A percentile compares a stretch with the other conserved stretches of the same genome.
These are phyloP conservation scores for Cataglyphis altisquamis DNA, from an alignment of 2,888 invertebrate species.

Conservation along the genomic window DNA sequence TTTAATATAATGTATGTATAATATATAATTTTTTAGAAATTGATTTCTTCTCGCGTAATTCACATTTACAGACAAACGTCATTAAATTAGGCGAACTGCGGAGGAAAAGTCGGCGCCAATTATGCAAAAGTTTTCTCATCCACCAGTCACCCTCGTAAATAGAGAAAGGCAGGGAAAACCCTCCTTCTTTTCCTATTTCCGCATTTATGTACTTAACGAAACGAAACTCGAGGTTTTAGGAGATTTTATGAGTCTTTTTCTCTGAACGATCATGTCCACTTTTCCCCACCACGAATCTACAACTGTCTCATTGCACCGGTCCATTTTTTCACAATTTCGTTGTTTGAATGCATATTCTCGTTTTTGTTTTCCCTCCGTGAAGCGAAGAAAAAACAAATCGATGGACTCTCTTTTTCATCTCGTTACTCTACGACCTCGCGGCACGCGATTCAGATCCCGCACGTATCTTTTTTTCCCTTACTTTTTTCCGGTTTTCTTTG, in stretches of 20 bases:
- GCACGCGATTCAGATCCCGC: constrained; percentile 77
- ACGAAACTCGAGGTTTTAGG: constrained; percentile 60
- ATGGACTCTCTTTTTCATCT: constrained; percentile 62
- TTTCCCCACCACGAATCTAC: constrained; percentile 53
- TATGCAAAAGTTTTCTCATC: constrained; percentile 63
- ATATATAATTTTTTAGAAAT: neutral
- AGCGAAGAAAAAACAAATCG: constrained; percentile 51
- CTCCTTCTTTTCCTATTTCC: constrained; percentile 24
- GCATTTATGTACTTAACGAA: constrained; percentile 57
- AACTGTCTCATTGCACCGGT: constrained; percentile 55
- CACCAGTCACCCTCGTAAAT: constrained; percentile 49
- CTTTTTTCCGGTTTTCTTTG: constrained; percentile 51
- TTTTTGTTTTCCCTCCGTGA: neutral
- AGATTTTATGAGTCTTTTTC: constrained; percentile 51
- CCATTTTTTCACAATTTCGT: constrained; percentile 57
- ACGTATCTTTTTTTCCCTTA: constrained; percentile 50
- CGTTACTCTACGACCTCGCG: constrained; percentile 71
- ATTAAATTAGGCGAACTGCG: constrained; percentile 38
- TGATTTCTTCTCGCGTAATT: constrained; percentile 55
- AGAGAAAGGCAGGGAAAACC: constrained; percentile 22
- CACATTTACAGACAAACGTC: constrained; percentile 67
- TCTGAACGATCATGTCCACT: constrained; percentile 45
- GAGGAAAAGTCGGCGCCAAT: constrained; percentile 54
- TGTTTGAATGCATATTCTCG: constrained; percentile 31
- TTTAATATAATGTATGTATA: too few relatives aligned